Base-by-base conservation (phyloP, 37 sponge, comb jelly and placozoan species). In the Cliona cf. orientalis region DNA sequence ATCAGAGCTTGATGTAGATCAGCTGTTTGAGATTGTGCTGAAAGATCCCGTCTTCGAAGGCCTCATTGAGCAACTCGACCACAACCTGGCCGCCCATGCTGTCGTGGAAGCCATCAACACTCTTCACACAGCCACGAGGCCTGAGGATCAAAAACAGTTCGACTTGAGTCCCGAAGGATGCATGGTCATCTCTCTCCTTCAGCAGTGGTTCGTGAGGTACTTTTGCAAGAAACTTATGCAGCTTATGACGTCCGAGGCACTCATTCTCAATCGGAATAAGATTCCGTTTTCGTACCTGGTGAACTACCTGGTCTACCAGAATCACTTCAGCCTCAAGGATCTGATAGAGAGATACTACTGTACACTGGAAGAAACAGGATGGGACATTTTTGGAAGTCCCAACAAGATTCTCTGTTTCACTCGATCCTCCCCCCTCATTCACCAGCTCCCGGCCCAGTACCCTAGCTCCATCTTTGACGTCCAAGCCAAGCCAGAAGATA, bases 341-440 rank as follows among this genome's bases (percentile, higher is more conserved):
- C 46, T 91, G 26, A 79, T 97, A 6, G 45, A 36, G 4, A 81
- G 56, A 12, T 78, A 83, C 45, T 37, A 81, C 23, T 17, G 3
- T 6, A 61, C 72, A 17, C 49, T 81, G 25, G 46, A 74, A 26
- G 58, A 61, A 14, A 75, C 74, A 21, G 46, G 49, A 42, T 43
- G 71, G 57, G 71, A 80, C 37, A n/a, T 0, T 4, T 41, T 42
- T 34, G 32, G 36, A 23, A 39, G 69, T 69, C 70, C 91, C 31
- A 94, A 81, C 19, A 96, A 96, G 75, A 19, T 93, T 28, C 59
- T 96, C 23, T 93, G 88, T 46, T 96, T 82, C 83, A 93, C 97
- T 14, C 91, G 97, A 2, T 91, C 94, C 26, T 90, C 89, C 62
- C 85, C 89, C n/a, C 73, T 80, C 69, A 86, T 93, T 38, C 89